Base-by-base conservation (phyloP, 1,140 invertebrate species). In the Drosophila ohnishii region DNA sequence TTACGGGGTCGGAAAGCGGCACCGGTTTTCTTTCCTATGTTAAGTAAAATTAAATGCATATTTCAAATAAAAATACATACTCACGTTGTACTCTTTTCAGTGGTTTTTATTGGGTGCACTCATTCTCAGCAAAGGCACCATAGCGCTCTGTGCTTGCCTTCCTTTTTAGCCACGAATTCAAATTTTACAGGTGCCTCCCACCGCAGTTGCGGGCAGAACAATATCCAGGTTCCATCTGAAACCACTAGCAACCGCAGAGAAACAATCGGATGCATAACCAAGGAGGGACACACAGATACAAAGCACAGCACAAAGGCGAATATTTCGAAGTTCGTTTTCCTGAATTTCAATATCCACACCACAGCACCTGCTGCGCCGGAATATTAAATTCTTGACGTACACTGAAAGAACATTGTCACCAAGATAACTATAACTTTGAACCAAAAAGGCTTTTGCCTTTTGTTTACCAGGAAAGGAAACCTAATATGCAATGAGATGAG, bases 1-100 rank as follows among this genome's bases (percentile, higher is more conserved):
- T 50, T 48, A 69, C 55, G 69, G 74, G 70, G 82, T 85, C 82
- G 82, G 83, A 67, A 67, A 85, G 82, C 83, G 83, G 65, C 83
- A 83, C 75, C 73, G 70, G 69, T 67, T 61, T 69, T 57, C 30
- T 58, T 50, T 69, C 58, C 66, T 55, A 58, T 14, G 9, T 40
- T 67, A 73, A 72, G 70, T 58, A 72, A 39, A 16, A 40, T 59
- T 39, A 61, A 57, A 82, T 66, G 55, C 67, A 73, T 72, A 61
- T 61, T 73, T 61, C 56, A 45, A 56, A 63, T 71, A 71, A 64
- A 71, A 53, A 56, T 70, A 44, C 28, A 72, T 72, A 72, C 69
- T 71, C 69, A 59, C 35, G 69, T 59, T 72, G 53, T 72, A 69
- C 47, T 55, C 8, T 5, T 2, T 14, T n/a, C 14, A 3, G 30